These are phyloP conservation scores for Mylabris sibirica DNA, from an alignment of 2,888 invertebrate species.

Conservation along the genomic window DNA sequence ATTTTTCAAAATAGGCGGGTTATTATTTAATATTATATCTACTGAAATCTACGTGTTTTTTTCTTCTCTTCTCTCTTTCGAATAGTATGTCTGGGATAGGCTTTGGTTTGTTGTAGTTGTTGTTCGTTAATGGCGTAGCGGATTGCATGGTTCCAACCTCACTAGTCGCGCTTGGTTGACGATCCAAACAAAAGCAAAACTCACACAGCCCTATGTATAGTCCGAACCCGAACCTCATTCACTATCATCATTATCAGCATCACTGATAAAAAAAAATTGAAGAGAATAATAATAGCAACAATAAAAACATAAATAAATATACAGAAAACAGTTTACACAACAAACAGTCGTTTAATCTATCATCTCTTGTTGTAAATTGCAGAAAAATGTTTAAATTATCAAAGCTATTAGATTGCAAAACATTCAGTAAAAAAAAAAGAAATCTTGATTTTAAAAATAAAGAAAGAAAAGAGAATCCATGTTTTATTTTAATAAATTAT, in stretches of 20 bases:
- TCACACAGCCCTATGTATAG: slow-evolving; percentile 40
- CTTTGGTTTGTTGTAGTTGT: slow-evolving; percentile 23
- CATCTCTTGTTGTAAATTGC: slow-evolving; percentile 5
- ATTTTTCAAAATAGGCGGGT: neutral
- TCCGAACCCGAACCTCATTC: slow-evolving; percentile 16
- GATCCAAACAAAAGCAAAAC: slow-evolving; percentile 49
- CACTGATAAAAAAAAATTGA: slow-evolving; percentile 11
- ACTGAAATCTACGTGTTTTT: too few relatives aligned
- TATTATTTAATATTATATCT: too few relatives aligned
- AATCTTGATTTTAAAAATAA: neutral
- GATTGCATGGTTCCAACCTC: slow-evolving; percentile 49
- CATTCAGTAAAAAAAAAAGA: neutral
- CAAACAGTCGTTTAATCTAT: neutral
- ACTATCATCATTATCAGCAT: slow-evolving; percentile 18
- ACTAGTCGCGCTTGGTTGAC: slow-evolving; percentile 54
- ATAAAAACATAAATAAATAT: neutral
- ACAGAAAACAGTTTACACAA: neutral
- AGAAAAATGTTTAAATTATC: slow-evolving; percentile 3
- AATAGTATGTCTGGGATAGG: slow-evolving; percentile 48
- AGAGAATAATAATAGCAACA: neutral
- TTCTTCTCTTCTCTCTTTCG: too few relatives aligned
- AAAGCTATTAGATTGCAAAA: slow-evolving; percentile 6
- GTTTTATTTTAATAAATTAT: neutral
- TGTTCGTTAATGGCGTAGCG: slow-evolving; percentile 41
- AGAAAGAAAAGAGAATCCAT: neutral